These are phyloP conservation scores for Polylopha cassiicola DNA, from an alignment of 2,888 invertebrate species.

Conservation along the genomic window DNA sequence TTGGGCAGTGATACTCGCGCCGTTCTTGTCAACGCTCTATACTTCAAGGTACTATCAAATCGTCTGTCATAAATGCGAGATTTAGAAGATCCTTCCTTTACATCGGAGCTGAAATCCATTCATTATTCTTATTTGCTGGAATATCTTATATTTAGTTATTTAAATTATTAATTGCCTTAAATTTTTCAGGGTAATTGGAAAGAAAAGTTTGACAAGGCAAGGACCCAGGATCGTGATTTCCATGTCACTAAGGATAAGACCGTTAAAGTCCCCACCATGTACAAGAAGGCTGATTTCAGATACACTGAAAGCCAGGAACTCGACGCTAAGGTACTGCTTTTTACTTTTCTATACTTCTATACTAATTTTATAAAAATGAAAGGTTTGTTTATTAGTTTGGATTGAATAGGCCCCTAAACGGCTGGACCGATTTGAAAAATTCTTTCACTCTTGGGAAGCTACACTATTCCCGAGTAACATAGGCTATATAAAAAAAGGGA, in stretches of 20 bases:
- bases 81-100: too few species aligned
- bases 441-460: too few species aligned
- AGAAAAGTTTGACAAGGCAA: conserved; percentile 73
- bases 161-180: background rate
- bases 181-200: conserved; percentile 76
- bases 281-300: conserved; percentile 58
- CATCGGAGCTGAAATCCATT: too few species aligned
- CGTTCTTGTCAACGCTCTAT: conserved; percentile 89
- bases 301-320: conserved; percentile 51
- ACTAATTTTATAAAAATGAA: too few species aligned
- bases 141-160: background rate
- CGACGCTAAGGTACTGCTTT: conserved; percentile 36
- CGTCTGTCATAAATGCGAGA: background rate
- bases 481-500: too few species aligned
- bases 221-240: conserved; percentile 80
- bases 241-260: conserved; percentile 70
- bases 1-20: conserved; percentile 75
- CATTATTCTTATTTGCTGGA: too few species aligned
- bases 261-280: conserved; percentile 83
- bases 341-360: background rate
- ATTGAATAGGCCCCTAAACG: too few species aligned
- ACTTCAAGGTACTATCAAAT: conserved; percentile 82
- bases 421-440: too few species aligned
- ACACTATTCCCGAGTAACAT: too few species aligned
- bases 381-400: too few species aligned